Evolutionary conservation across 2,797 vertebrate genomes (phyloP), one percentile per base, ranked within the genome.

Genomic region (Enteromius afrohamiltoni): DNA sequence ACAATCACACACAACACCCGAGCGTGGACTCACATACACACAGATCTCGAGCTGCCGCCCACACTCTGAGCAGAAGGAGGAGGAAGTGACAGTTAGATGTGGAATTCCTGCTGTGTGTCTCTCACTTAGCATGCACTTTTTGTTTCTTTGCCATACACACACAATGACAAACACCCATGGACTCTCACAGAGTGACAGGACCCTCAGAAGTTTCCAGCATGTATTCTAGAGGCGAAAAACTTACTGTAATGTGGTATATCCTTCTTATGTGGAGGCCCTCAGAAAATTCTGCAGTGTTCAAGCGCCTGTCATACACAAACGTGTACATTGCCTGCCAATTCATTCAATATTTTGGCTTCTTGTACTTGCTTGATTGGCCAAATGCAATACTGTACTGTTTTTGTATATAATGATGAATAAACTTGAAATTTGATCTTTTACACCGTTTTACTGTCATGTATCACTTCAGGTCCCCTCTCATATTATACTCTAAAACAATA

Each of bases 91-190:
- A 85, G 83, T 73, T 80, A 79, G 71, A 79, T 78, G 83, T 88
- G 83, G 86, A 86, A 88, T 89, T 85, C 86, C 85, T 80, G 83
- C 88, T 88, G 86, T 80, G 85, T 82, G 78, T 88, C 80, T 85
- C 76, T 86, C 85, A 86, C 83, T 87, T 85, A 47, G 69, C 80
- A 74, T 83, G 75, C 83, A 77, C 62, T 62, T 71, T 69, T 86
- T 84, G 58, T 83, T 69, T 82, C 79, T 80, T 53, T 74, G 74
- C 65, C 68, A 47, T 74, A 71, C 84, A 58, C 77, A 84, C 65
- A 83, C 79, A 85, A 77, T 86, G 76, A 85, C 70, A 88, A 79
- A 78, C 77, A 85, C 70, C 68, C 79, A 73, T 64, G 76, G 49
- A 71, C 82, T 49, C 29, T 75, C 49, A 81, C 53, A 77, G 79